Conservation (phyloP, 2,113 vertebrate genomes). For the Suricata suricatta region DNA sequence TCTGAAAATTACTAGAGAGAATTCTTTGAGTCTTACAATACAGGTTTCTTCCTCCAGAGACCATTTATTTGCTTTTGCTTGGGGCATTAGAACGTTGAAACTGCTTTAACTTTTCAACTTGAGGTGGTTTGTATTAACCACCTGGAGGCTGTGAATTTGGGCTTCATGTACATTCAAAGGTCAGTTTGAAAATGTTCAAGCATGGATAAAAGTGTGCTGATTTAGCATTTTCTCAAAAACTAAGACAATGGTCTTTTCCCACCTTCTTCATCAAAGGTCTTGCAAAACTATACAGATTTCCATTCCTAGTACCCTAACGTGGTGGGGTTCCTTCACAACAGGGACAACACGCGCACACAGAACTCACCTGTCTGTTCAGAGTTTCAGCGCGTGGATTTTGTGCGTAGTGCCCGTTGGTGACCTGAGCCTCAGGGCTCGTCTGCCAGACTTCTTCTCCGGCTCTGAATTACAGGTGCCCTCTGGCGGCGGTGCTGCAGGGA, state of each 20-base stretch:
- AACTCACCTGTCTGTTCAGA: not conserved
- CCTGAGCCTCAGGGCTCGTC: not conserved
- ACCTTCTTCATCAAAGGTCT: not conserved
- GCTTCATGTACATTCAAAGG: not conserved
- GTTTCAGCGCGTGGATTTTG: not conserved
- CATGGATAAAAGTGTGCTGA: not conserved
- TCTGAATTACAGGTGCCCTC: not conserved
- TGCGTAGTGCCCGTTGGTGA: not conserved
- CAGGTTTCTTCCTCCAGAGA: constrained; percentile 1
- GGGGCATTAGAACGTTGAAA: not conserved
- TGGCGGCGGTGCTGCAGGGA: not conserved
- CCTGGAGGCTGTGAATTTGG: not conserved
- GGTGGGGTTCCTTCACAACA: not conserved
- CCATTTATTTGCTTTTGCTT: not conserved
- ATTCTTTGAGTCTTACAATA: not conserved
- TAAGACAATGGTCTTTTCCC: not conserved
- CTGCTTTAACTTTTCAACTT: not conserved
- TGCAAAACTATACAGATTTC: not conserved
- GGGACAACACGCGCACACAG: not conserved
- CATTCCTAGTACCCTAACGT: not conserved
- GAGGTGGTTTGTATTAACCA: not conserved
- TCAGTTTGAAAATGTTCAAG: not conserved
- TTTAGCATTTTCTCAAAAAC: constrained; percentile 22
- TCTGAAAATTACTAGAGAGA: not conserved
- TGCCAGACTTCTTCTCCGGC: not conserved